A percentile compares a stretch with the other conserved stretches of the same genome.
These are phyloP conservation scores for Tinamus major DNA, from an alignment of 2,797 vertebrate genomes.

Conservation along the genomic window DNA sequence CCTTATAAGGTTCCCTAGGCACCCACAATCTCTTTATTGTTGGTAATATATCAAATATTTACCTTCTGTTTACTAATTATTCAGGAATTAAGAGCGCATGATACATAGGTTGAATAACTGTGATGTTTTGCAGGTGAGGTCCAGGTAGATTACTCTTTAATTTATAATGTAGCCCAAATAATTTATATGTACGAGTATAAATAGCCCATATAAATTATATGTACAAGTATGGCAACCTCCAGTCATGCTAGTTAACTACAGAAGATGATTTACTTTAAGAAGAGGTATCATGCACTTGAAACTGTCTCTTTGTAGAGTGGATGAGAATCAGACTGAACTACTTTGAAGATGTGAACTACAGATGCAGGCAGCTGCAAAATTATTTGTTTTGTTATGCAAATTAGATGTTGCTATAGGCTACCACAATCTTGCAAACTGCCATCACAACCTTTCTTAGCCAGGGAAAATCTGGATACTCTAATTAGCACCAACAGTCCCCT, in stretches of 20 bases:
- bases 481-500: slow-evolving; percentile 18
- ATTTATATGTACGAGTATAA: rapidly evolving
- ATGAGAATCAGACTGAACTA: background rate
- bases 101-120: background rate
- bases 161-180: background rate
- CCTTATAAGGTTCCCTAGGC: background rate
- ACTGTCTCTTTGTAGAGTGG: rapidly evolving
- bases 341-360: background rate
- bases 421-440: background rate
- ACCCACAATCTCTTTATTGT: background rate
- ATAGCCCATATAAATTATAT: background rate
- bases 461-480: slow-evolving; percentile 24
- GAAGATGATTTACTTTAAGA: background rate
- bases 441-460: slow-evolving; percentile 7
- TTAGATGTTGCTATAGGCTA: slow-evolving; percentile 22
- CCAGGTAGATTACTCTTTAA: background rate
- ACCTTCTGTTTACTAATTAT: background rate
- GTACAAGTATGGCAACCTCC: background rate
- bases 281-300: background rate
- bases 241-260: background rate
- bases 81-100: background rate
- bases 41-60: background rate
- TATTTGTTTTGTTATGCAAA: slow-evolving; percentile 39
- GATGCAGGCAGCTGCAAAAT: slow-evolving; percentile 1
- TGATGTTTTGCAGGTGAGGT: background rate